These are phyloP conservation scores for Homalodisca vitripennis DNA, from an alignment of 1,140 invertebrate genomes.

Conservation along the genomic window DNA sequence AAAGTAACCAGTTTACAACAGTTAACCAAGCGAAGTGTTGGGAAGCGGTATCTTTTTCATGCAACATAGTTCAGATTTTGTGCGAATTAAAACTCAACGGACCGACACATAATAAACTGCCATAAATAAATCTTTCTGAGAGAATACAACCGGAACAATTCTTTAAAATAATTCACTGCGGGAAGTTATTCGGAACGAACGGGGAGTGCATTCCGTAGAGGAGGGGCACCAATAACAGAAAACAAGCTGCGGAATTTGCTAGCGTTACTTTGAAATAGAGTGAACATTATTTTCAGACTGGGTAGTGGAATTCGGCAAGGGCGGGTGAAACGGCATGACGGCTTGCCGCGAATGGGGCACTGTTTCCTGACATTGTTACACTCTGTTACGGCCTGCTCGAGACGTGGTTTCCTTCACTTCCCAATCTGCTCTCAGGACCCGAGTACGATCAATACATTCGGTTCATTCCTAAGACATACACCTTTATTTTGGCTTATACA, in stretches of 20 bases:
- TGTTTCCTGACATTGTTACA: neutral
- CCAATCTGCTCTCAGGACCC: neutral
- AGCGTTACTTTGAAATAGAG: conserved; percentile 17
- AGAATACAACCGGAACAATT: neutral
- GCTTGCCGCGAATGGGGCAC: conserved; percentile 1
- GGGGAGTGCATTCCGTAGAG: neutral
- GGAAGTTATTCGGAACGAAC: neutral
- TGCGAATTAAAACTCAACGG: too few relatives aligned
- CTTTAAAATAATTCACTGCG: conserved; percentile 8
- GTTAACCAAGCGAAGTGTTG: too few relatives aligned
- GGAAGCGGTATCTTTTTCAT: too few relatives aligned
- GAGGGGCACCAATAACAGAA: conserved; percentile 6
- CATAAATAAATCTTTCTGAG: conserved; percentile 1
- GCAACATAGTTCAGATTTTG: too few relatives aligned
- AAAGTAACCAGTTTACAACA: too few relatives aligned
- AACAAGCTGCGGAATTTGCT: conserved; percentile 10
- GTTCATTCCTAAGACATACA: too few relatives aligned
- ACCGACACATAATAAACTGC: too few relatives aligned
- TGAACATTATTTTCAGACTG: conserved; percentile 8
- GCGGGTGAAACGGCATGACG: too few relatives aligned
- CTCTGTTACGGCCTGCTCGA: conserved; percentile 6
- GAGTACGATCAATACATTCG: neutral
- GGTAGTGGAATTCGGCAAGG: conserved; percentile 8
- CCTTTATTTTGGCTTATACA: too few relatives aligned
- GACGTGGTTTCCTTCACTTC: conserved; percentile 1